A percentile compares a stretch with the other conserved stretches of the same genome.
Conservation (phyloP, 2,797 vertebrate species). For the Acipenser transmontanus region DNA sequence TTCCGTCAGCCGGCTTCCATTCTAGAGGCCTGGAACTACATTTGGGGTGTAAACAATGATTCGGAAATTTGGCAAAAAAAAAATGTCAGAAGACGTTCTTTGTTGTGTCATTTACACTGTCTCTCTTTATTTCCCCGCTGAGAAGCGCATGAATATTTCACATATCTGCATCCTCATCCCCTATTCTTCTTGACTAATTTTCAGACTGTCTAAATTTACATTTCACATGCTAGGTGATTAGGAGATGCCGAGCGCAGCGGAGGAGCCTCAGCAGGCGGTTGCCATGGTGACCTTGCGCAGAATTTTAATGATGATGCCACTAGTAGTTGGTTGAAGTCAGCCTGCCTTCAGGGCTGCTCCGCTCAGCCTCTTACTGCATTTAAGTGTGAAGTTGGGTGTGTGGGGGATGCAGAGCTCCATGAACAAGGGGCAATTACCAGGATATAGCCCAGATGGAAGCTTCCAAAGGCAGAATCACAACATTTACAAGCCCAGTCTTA, state of each 20-base stretch:
- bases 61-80: conserved; percentile 78
- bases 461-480: conserved; percentile 40
- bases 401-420: conserved; percentile 51
- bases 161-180: conserved; percentile 87
- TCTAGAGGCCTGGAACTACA: conserved; percentile 69
- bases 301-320: conserved; percentile 85
- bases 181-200: conserved; percentile 95
- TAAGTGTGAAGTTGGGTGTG: conserved; percentile 65
- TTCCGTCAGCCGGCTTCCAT: conserved; percentile 48
- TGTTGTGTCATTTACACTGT: conserved; percentile 97
- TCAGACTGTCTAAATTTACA: conserved; percentile 96
- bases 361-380: conserved; percentile 57
- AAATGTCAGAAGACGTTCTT: conserved; percentile 94
- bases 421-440: conserved; percentile 56
- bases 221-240: conserved; percentile 89
- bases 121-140: conserved; percentile 59
- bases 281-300: conserved; percentile 87
- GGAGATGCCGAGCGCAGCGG: conserved; percentile 69
- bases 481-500: too few relatives aligned
- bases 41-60: conserved; percentile 89
- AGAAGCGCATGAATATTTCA: conserved; percentile 97
- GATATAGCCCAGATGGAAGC: conserved; percentile 55
- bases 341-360: conserved; percentile 74
- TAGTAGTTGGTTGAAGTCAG: conserved; percentile 68
- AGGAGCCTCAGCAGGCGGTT: conserved; percentile 83